Conservation (phyloP, 1,140 invertebrate species). For the Lamellibrachia luymesi region DNA sequence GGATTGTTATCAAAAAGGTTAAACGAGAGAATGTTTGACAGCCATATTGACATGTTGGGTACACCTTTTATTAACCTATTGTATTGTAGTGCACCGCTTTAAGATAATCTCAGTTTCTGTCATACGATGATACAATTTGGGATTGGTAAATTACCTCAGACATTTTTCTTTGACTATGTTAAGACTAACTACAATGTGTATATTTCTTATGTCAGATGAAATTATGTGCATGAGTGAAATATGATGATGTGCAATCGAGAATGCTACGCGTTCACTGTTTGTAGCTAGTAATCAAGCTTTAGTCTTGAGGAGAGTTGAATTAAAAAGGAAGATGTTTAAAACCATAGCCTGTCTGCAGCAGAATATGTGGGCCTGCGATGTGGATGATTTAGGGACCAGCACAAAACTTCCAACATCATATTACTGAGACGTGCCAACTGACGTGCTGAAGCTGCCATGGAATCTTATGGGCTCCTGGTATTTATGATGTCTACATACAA, state of each 20-base stretch:
- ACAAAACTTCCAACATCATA: neutral
- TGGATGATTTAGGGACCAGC: neutral
- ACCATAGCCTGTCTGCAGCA: neutral
- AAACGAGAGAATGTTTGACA: neutral
- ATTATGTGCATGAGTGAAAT: neutral
- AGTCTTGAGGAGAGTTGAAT: too few relatives aligned
- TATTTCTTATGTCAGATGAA: neutral
- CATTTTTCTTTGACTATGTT: neutral
- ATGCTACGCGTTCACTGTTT: neutral
- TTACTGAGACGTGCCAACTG: neutral
- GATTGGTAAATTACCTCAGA: neutral
- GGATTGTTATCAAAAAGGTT: neutral
- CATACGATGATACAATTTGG: neutral
- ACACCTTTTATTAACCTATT: neutral
- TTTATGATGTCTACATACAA: neutral
- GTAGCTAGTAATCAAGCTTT: too few relatives aligned
- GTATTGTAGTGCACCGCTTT: neutral
- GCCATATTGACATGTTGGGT: neutral
- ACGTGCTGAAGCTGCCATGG: neutral
- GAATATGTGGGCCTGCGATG: neutral
- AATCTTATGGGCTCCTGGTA: neutral
- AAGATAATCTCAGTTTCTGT: neutral
- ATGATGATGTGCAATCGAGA: neutral
- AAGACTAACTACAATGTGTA: neutral
- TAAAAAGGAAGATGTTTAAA: neutral